Conservation (phyloP, 2,888 invertebrate species). For the Caenorhabditis uteleia region DNA sequence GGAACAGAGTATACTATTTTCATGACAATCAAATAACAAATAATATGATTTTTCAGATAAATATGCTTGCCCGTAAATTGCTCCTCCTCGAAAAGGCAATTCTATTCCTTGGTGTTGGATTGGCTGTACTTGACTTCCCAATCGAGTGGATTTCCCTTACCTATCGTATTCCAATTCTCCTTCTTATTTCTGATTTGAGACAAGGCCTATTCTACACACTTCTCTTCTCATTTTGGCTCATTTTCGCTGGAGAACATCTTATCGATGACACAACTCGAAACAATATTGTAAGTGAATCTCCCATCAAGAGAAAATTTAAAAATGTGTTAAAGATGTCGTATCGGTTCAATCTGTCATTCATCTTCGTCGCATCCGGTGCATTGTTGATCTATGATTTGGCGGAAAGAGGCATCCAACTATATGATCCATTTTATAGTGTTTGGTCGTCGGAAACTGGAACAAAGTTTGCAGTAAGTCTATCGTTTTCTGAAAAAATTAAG, state of each 20-base stretch:
- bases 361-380: constrained; percentile 69
- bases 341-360: constrained; percentile 48
- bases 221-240: constrained; percentile 93
- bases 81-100: constrained; percentile 92
- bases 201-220: constrained; percentile 96
- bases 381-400: constrained; percentile 96
- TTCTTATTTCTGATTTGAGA: constrained; percentile 88
- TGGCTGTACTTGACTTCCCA: constrained; percentile 89
- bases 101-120: constrained; percentile 82
- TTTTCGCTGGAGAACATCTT: constrained; percentile 98
- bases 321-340: constrained; percentile 48
- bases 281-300: constrained; percentile 57
- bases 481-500: neutral
- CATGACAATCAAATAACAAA: no score
- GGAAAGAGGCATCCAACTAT: constrained; percentile 89
- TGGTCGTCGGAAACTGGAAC: constrained; percentile 93
- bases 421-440: constrained; percentile 96
- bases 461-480: constrained; percentile 79
- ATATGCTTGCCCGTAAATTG: constrained; percentile 83
- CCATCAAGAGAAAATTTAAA: no score
- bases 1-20: no score
- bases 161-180: constrained; percentile 92
- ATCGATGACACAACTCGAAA: constrained; percentile 74
- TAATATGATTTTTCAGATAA: no score
- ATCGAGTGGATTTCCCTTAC: constrained; percentile 88